Conservation (phyloP, 2,888 invertebrate species). For the Drosophila pseudotakahashii region DNA sequence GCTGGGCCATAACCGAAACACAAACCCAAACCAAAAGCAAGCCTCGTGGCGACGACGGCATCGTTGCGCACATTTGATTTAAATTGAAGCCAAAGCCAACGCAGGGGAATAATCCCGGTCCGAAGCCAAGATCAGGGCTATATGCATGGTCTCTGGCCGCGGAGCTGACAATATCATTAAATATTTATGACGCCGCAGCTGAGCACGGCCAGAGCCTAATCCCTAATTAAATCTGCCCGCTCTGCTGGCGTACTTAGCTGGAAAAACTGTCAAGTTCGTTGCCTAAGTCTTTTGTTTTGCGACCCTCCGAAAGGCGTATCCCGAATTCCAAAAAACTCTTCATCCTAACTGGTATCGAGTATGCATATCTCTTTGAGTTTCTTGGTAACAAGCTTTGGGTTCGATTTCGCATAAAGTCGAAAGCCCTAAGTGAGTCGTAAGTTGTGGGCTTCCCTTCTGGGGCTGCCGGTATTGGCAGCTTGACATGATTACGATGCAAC, state of each 20-base stretch:
- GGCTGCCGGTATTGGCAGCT: conserved; percentile 23
- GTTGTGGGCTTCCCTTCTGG: conserved; percentile 20
- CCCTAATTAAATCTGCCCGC: conserved; percentile 57
- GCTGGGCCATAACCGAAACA: neutral
- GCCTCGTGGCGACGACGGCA: conserved; percentile 57
- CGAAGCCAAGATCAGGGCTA: conserved; percentile 67
- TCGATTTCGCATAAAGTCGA: conserved; percentile 9
- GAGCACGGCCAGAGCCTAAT: conserved; percentile 54
- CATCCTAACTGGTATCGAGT: conserved; percentile 6
- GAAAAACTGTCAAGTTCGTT: conserved; percentile 71
- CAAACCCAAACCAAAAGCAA: conserved; percentile 39
- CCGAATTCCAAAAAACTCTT: conserved; percentile 16
- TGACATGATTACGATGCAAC: conserved; percentile 72
- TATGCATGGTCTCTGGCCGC: conserved; percentile 45
- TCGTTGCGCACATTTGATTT: conserved; percentile 75
- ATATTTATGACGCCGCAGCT: conserved; percentile 71
- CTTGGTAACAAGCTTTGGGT: conserved; percentile 3
- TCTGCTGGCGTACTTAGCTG: conserved; percentile 51
- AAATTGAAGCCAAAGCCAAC: conserved; percentile 70
- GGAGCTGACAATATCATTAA: conserved; percentile 76
- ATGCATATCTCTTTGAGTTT: conserved; percentile 1
- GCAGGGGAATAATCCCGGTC: conserved; percentile 15
- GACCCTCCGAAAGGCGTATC: neutral
- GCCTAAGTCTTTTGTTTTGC: conserved; percentile 62
- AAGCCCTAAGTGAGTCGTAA: conserved; percentile 44